Evolutionary conservation across 2,113 vertebrate genomes (phyloP).

Genomic region (Pipra filicauda): DNA sequence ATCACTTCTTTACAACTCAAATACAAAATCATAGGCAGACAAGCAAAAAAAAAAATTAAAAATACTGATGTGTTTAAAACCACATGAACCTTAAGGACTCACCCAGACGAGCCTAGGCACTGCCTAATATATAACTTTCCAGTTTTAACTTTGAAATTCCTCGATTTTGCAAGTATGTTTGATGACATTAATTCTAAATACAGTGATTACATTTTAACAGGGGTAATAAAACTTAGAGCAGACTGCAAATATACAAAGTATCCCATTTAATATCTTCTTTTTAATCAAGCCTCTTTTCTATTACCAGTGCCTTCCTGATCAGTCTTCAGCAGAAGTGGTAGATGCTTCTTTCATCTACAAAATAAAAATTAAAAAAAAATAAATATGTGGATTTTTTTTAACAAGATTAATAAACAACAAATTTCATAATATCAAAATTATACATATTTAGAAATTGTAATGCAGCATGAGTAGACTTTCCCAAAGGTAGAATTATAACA

Average conservation of each 20-base stretch:
- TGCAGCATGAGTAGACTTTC: not conserved
- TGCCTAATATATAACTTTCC: not conserved
- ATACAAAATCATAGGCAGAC: not conserved
- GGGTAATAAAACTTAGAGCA: not conserved
- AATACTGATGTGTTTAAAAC: not conserved
- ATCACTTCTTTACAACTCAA: not conserved
- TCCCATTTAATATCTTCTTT: not conserved
- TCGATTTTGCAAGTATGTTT: not conserved
- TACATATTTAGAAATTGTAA: not conserved
- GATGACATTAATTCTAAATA: not conserved
- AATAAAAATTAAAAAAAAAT: rapidly evolving
- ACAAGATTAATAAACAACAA: not conserved
- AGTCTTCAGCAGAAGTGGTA: slow-evolving; percentile 22
- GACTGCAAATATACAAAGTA: not conserved
- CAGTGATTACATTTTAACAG: not conserved
- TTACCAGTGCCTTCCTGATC: slow-evolving; percentile 25
- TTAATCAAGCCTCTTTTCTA: slow-evolving; percentile 16
- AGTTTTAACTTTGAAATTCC: not conserved
- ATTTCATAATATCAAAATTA: not conserved
- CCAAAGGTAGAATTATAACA: not conserved
- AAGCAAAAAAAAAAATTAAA: not conserved
- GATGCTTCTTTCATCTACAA: not conserved
- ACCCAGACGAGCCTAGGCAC: not conserved
- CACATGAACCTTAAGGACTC: not conserved
- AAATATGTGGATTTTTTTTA: too few relatives aligned